Conservation (phyloP, 2,797 vertebrate genomes). For the Apodemus agrarius region DNA sequence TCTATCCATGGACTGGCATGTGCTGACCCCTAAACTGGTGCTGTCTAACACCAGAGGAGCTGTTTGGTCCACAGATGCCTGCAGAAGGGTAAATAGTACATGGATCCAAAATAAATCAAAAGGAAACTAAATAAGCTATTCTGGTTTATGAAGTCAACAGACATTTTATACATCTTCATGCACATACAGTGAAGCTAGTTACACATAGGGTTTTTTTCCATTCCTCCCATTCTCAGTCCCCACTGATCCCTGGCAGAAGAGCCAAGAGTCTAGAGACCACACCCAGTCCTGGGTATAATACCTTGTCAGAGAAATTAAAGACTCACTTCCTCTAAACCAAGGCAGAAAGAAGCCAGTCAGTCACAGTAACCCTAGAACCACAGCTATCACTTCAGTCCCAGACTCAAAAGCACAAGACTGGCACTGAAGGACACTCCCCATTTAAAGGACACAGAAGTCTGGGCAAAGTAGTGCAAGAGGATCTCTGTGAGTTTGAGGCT, state of each 20-base stretch:
- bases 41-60: conserved; percentile 75
- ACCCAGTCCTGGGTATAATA: neutral
- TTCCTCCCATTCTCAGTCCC: neutral
- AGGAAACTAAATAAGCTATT: neutral
- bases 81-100: neutral
- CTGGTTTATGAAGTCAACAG: neutral
- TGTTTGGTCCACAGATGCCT: conserved; percentile 89
- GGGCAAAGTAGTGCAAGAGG: neutral
- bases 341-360: neutral
- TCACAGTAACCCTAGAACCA: neutral
- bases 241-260: neutral
- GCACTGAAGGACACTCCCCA: neutral
- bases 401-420: neutral
- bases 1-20: conserved; percentile 82
- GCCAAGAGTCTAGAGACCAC: neutral
- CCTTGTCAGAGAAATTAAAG: neutral
- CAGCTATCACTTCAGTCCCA: neutral
- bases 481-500: neutral
- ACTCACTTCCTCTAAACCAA: neutral
- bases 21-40: conserved; percentile 65
- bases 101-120: neutral
- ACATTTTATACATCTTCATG: neutral
- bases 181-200: neutral
- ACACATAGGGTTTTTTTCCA: neutral
- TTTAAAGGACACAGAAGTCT: neutral